Conservation (phyloP, 2,113 vertebrate genomes). For the Oncorhynchus gorbuscha region DNA sequence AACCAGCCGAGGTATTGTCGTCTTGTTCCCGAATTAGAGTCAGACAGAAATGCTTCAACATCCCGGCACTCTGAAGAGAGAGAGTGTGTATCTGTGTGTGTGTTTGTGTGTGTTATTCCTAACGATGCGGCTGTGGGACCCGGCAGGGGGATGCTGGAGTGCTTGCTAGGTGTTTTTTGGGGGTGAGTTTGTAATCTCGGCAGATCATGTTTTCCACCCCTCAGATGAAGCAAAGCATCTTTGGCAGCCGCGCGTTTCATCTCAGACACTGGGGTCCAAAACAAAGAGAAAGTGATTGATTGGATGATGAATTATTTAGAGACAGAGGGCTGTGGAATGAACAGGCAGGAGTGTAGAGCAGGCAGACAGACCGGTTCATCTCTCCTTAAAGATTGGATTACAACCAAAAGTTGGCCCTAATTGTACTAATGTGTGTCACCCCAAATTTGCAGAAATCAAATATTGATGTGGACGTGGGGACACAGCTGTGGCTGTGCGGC, state of each 20-base stretch:
- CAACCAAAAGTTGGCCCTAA: conserved; percentile 64
- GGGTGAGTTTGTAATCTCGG: conserved; percentile 72
- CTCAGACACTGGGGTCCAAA: conserved; percentile 81
- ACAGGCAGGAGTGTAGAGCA: conserved; percentile 58
- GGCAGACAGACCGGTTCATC: conserved; percentile 5
- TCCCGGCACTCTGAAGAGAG: conserved; percentile 3
- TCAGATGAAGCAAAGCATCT: conserved; percentile 82
- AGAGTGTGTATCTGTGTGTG: background rate
- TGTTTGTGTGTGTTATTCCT: conserved; percentile 31
- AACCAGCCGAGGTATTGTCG: conserved; percentile 12
- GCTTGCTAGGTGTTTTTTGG: conserved; percentile 54
- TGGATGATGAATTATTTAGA: conserved; percentile 85
- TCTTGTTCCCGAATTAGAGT: conserved; percentile 30
- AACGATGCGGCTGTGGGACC: conserved; percentile 45
- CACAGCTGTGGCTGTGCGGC: conserved; percentile 36
- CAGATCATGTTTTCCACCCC: conserved; percentile 80
- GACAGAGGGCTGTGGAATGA: conserved; percentile 72
- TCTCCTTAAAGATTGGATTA: conserved; percentile 60
- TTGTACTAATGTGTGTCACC: conserved; percentile 72
- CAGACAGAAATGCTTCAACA: conserved; percentile 21
- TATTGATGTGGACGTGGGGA: conserved; percentile 64
- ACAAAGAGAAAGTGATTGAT: conserved; percentile 85
- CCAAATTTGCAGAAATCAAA: conserved; percentile 73
- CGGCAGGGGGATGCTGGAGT: conserved; percentile 28
- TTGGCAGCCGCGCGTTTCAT: conserved; percentile 79